Percentiles rank a stretch among this genome's conserved stretches.
phyloP scores from a whole-genome alignment of 35 echinoderm and acorn worm species.

The Strongylocentrotus purpuratus region DNA sequence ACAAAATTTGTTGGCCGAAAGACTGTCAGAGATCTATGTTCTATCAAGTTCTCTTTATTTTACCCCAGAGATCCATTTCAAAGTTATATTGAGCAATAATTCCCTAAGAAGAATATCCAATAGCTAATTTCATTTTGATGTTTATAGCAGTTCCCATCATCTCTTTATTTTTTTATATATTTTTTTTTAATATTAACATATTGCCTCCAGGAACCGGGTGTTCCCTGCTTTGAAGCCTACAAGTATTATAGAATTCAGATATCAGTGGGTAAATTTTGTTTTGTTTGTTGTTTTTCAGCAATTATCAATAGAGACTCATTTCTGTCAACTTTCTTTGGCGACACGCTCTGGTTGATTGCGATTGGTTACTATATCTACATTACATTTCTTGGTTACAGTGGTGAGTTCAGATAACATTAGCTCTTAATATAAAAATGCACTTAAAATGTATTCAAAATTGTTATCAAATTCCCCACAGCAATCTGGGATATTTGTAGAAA shows the following conservation, averaged over 20 bases:
- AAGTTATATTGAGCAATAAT: too few species aligned
- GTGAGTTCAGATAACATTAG: slow-evolving; percentile 19
- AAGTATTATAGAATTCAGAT: background rate
- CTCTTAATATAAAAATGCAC: background rate
- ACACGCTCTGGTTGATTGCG: slow-evolving; percentile 87
- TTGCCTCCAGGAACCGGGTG: too few species aligned
- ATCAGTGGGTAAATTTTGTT: background rate
- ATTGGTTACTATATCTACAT: slow-evolving; percentile 92
- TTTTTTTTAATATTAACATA: too few species aligned
- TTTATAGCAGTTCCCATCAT: background rate
- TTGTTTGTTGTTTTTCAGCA: background rate
- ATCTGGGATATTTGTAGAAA: too few species aligned
- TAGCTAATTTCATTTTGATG: background rate
- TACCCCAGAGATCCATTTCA: too few species aligned
- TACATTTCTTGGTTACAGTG: slow-evolving; percentile 94
- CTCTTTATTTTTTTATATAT: too few species aligned
- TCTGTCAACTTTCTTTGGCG: slow-evolving; percentile 67
- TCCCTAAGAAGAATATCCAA: too few species aligned
- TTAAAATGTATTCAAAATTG: too few species aligned
- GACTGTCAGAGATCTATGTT: too few species aligned
- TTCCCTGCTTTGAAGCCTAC: background rate
- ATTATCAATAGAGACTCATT: slow-evolving; percentile 55
- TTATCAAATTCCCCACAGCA: too few species aligned
- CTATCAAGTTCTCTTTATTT: too few species aligned
- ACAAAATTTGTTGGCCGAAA: too few species aligned